phyloP scores from a whole-genome alignment of 37 sponge, comb jelly and placozoan genomes.

The Mnemiopsis leidyi region DNA sequence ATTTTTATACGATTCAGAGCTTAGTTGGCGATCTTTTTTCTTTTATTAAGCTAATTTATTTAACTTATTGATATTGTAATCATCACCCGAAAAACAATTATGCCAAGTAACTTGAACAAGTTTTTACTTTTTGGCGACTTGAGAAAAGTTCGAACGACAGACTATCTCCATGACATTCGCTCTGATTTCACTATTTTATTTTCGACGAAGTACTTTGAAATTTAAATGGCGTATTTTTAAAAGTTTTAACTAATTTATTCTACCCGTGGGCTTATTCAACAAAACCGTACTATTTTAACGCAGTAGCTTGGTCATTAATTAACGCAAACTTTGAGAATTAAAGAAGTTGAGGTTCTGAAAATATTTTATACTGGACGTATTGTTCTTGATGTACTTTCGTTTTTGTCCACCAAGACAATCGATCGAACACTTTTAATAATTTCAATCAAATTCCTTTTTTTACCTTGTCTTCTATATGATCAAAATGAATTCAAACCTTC shows the following conservation, averaged over 20 bases:
- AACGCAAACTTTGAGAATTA: background rate
- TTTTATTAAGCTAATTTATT: slow-evolving; percentile 14
- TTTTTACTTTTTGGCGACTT: background rate
- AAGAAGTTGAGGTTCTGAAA: background rate
- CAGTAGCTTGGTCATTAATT: background rate
- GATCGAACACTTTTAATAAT: too few species aligned
- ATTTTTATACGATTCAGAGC: background rate
- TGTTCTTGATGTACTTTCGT: background rate
- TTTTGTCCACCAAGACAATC: too few species aligned
- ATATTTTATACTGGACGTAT: background rate
- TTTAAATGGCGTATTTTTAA: background rate
- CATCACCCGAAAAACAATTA: background rate
- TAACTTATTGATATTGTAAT: slow-evolving; percentile 44
- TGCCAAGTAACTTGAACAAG: background rate
- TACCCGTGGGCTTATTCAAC: background rate
- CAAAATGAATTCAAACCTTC: background rate
- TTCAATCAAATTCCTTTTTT: too few species aligned
- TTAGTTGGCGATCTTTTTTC: background rate
- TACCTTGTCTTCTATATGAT: too few species aligned
- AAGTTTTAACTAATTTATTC: background rate
- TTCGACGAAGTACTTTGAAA: background rate
- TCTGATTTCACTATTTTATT: background rate
- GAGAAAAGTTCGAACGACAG: background rate
- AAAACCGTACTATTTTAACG: too few species aligned
- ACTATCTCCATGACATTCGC: background rate